Conservation (phyloP, 2,888 invertebrate species). For the Hypena proboscidalis region DNA sequence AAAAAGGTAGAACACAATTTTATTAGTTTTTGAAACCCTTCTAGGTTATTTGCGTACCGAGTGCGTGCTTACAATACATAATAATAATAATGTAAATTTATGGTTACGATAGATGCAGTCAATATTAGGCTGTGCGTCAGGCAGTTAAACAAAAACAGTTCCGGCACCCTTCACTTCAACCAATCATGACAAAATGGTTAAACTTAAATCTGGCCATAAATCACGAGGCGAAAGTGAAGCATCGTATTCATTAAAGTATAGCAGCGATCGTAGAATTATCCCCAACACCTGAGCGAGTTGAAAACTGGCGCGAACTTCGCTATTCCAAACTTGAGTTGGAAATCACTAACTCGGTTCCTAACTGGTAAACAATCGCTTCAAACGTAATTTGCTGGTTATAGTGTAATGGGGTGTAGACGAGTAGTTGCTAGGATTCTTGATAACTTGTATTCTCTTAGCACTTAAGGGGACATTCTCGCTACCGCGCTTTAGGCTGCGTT, state of each 20-base stretch:
- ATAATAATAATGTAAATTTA: too few species aligned
- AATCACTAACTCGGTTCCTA: constrained; percentile 56
- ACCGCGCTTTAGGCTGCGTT: too few species aligned
- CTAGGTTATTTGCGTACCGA: too few species aligned
- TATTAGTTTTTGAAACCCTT: too few species aligned
- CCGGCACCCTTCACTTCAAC: too few species aligned
- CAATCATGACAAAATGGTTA: constrained; percentile 3
- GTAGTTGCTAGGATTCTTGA: constrained; percentile 35
- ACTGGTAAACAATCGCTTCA: constrained; percentile 62
- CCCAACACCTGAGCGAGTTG: constrained; percentile 31
- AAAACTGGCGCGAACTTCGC: constrained; percentile 26
- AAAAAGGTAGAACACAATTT: too few species aligned
- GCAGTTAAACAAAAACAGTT: too few species aligned
- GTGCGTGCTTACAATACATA: too few species aligned
- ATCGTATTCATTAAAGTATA: constrained; percentile 27
- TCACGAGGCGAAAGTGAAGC: constrained; percentile 16
- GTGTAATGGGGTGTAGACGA: constrained; percentile 34
- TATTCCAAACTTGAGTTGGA: constrained; percentile 47
- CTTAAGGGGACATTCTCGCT: too few species aligned
- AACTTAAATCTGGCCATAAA: constrained; percentile 21
- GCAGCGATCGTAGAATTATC: constrained; percentile 21
- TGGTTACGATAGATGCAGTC: too few species aligned
- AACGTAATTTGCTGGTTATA: constrained; percentile 51
- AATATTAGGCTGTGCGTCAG: too few species aligned
- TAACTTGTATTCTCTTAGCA: too few species aligned